phyloP scores from a whole-genome alignment of 2,113 vertebrate species.

The Barbus barbus region DNA sequence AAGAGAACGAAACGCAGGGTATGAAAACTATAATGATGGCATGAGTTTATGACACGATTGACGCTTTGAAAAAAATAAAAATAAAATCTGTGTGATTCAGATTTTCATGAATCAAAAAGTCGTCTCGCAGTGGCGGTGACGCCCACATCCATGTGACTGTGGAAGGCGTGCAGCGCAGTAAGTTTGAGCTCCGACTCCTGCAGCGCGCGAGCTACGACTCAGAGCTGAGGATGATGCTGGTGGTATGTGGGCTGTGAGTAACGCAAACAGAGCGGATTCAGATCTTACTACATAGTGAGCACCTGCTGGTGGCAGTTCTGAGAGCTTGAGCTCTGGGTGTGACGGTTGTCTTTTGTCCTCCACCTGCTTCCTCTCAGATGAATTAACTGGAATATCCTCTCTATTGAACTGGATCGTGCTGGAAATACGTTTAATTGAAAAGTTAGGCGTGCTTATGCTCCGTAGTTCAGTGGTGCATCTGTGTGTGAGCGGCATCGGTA shows the following conservation, averaged over 20 bases:
- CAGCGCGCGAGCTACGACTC: not conserved
- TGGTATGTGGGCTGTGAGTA: not conserved
- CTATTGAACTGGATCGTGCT: not conserved
- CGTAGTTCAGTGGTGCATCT: not conserved
- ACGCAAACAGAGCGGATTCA: not conserved
- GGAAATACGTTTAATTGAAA: not conserved
- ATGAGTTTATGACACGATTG: not conserved
- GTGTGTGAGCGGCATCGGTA: not conserved
- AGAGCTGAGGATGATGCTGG: not conserved
- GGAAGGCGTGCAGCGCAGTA: not conserved
- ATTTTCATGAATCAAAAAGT: not conserved
- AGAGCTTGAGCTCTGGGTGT: conserved; percentile 63
- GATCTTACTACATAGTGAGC: not conserved
- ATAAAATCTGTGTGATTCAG: not conserved
- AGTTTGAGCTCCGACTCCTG: conserved; percentile 3
- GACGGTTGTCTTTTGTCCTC: conserved; percentile 54
- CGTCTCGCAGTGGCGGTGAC: conserved; percentile 33
- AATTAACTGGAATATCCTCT: conserved; percentile 5
- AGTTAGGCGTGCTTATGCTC: not conserved
- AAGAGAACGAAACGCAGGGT: not conserved
- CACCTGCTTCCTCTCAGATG: conserved; percentile 29
- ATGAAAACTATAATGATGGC: not conserved
- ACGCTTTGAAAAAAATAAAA: not conserved
- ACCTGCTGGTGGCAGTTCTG: conserved; percentile 45
- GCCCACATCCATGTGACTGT: conserved; percentile 50